Evolutionary conservation across 2,888 invertebrate species (phyloP).

Genomic region (Atethmia centrago): DNA sequence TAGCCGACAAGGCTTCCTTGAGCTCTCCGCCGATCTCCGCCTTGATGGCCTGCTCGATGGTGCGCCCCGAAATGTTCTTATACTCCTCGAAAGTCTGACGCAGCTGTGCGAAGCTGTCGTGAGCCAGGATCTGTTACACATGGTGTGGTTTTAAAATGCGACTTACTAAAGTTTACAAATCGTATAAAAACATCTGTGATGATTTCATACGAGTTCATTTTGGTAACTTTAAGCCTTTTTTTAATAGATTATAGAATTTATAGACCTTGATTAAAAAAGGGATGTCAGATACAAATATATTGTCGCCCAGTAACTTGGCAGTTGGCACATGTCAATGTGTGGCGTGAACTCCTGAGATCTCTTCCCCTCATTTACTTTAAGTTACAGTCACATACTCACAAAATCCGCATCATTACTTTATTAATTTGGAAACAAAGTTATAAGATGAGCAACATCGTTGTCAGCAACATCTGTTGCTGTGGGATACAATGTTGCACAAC

Average conservation of each 20-base stretch:
- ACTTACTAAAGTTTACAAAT: neutral
- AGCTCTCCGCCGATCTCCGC: slow-evolving; percentile 92
- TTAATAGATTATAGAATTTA: neutral
- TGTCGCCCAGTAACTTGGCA: too few relatives aligned
- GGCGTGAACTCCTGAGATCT: neutral
- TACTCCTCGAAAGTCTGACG: slow-evolving; percentile 93
- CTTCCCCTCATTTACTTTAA: neutral
- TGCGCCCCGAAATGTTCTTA: slow-evolving; percentile 93
- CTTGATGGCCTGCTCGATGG: slow-evolving; percentile 93
- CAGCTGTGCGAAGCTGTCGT: slow-evolving; percentile 94
- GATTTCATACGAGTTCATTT: neutral
- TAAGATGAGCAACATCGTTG: too few relatives aligned
- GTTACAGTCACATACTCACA: neutral
- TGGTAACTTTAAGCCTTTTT: neutral
- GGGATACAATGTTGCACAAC: too few relatives aligned
- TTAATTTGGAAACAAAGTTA: too few relatives aligned
- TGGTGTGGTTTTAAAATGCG: neutral
- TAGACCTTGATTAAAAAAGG: too few relatives aligned
- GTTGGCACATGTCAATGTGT: neutral
- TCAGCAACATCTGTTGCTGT: too few relatives aligned
- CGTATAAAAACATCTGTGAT: neutral
- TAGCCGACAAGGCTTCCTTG: slow-evolving; percentile 92
- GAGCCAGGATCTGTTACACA: slow-evolving; percentile 91
- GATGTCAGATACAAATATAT: too few relatives aligned
- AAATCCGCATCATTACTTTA: neutral